phyloP scores from a whole-genome alignment of 2,113 vertebrate genomes.

The Cephalopterus ornatus region DNA sequence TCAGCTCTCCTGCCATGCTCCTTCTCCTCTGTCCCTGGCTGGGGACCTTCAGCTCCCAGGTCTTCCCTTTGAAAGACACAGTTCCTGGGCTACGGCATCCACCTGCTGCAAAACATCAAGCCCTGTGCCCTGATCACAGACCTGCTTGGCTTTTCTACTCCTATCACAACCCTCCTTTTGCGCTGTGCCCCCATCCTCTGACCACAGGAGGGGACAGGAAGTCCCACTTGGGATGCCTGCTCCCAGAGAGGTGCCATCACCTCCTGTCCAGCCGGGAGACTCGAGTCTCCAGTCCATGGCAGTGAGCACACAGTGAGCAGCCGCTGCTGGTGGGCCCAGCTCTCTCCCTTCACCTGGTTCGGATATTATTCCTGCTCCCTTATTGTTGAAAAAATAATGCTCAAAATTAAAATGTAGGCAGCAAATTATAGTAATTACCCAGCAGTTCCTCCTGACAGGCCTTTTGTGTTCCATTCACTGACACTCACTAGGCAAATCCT shows the following conservation, averaged over 20 bases:
- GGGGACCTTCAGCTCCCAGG: neutral
- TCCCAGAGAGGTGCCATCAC: neutral
- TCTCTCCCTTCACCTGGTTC: slow-evolving; percentile 9
- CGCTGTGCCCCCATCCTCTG: neutral
- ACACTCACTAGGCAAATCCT: slow-evolving; percentile 54
- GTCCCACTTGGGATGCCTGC: no score
- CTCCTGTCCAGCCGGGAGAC: accelerated
- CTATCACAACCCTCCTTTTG: neutral
- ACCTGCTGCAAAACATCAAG: neutral
- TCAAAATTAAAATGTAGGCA: slow-evolving; percentile 58
- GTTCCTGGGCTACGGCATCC: neutral
- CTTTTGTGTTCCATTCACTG: slow-evolving; percentile 49
- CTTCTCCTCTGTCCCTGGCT: accelerated
- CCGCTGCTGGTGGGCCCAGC: neutral
- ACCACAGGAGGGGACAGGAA: neutral
- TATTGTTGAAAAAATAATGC: slow-evolving; percentile 51
- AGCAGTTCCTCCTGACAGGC: slow-evolving; percentile 51
- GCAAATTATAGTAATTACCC: slow-evolving; percentile 57
- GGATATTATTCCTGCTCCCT: slow-evolving; percentile 46
- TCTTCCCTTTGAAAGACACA: accelerated
- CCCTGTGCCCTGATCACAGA: neutral
- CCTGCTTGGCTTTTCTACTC: neutral
- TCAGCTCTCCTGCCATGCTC: neutral
- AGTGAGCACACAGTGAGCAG: neutral
- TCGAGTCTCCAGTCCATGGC: accelerated